Evolutionary conservation across 2,113 vertebrate genomes (phyloP).

Genomic region (Capra hircus): DNA sequence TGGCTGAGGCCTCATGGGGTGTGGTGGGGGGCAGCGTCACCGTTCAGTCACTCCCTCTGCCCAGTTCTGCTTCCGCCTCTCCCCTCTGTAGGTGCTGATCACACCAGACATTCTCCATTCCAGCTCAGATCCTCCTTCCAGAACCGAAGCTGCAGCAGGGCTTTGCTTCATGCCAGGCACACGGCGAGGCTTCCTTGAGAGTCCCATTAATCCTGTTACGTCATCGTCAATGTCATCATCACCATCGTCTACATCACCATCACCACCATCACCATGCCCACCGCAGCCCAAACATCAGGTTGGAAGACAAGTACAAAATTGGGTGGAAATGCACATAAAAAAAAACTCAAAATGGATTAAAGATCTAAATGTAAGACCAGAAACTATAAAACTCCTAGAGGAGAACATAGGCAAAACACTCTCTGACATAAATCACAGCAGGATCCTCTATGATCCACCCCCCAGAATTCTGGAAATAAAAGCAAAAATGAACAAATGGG

Average conservation of each 20-base stretch:
- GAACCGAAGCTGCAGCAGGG: background rate
- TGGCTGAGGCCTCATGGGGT: background rate
- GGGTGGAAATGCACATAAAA: background rate
- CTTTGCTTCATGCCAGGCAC: background rate
- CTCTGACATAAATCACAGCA: too few species aligned
- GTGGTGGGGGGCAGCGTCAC: rapidly evolving
- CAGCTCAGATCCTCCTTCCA: background rate
- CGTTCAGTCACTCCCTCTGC: background rate
- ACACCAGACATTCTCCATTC: too few species aligned
- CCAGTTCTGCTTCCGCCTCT: background rate
- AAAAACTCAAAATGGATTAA: too few species aligned
- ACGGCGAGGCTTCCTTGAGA: rapidly evolving
- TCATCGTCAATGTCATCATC: rapidly evolving
- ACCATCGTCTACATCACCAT: background rate
- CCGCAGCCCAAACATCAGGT: too few species aligned
- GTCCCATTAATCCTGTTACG: background rate
- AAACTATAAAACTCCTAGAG: too few species aligned
- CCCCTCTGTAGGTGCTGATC: too few species aligned
- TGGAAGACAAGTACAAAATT: background rate
- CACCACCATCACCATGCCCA: background rate
- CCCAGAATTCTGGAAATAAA: too few species aligned
- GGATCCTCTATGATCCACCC: too few species aligned
- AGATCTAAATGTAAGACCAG: too few species aligned
- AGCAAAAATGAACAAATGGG: too few species aligned
- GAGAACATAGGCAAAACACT: too few species aligned